Base-by-base conservation (phyloP, 2,888 invertebrate genomes). In the Hypsopygia costalis region DNA sequence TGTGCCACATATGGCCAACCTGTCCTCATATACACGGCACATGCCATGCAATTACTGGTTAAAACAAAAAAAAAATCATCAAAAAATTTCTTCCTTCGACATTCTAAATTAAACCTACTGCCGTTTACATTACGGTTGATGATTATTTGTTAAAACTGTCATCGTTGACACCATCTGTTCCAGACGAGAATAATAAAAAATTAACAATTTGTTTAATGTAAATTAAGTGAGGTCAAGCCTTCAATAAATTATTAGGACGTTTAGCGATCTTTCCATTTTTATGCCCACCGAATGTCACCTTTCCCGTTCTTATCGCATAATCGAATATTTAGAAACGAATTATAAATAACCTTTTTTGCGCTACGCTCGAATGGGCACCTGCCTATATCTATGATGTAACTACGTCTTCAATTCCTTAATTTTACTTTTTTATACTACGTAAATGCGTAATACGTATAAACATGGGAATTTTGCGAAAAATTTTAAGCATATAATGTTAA, bases 141-240 rank as follows among this genome's bases (percentile, higher is more conserved):
- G 61, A 46, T 73, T 0, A 21, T 8, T 21, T 44, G 41, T 9
- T 2, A 22, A 6, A 16, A 40, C 36, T 46, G 58, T 47, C 58
- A 52, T 59, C 62, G 56, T 61, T 60, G 47, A 47, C 52, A 62
- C 82, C 88, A 88, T 83, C 83, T 88, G 88, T 86, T 85, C 75
- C 80, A 75, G 81, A 81, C 72, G 88, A 87, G 86, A 73, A 80
- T 86, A 88, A 87, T 87, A 75, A 85, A 83, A 86, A 88, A 87
- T 88, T 87, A 87, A 88, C 86, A 88, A 88, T 88, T 88, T 88
- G 87, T 88, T 87, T 86, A 87, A 88, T 83, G 81, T 79, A 86
- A 88, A 88, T 86, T 81, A 83, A 77, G 72, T 74, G 80, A 77
- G 78, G 80, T 79, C 78, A 81, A 75, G 70, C 66, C 63, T 58